Percentiles rank a stretch among this genome's conserved stretches.
These are phyloP conservation scores for Diarsia dahlii DNA, from an alignment of 2,888 invertebrate species.

Conservation along the genomic window DNA sequence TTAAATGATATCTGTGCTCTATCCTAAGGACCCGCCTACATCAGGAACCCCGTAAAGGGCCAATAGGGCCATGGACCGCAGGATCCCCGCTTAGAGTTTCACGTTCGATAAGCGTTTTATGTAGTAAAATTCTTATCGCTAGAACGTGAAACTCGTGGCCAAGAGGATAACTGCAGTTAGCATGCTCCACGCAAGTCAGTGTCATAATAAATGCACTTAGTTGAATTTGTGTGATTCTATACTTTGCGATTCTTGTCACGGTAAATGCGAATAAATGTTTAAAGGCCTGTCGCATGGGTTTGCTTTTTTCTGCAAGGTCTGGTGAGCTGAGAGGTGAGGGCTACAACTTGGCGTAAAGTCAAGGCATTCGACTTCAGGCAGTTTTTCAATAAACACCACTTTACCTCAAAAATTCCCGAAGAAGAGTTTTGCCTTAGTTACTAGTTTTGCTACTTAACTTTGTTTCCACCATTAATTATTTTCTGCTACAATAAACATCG, in stretches of 20 bases:
- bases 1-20: too few species aligned
- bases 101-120: too few species aligned
- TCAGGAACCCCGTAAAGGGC: too few species aligned
- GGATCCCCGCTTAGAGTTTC: too few species aligned
- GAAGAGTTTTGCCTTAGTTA: background rate
- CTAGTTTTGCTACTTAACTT: background rate
- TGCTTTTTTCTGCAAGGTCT: background rate
- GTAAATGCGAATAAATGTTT: constrained; percentile 6
- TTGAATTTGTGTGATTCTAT: background rate
- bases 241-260: background rate
- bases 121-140: background rate
- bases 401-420: too few species aligned
- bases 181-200: background rate
- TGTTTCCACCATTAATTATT: background rate
- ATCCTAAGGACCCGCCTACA: too few species aligned
- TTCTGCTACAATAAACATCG: background rate
- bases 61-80: too few species aligned
- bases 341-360: background rate
- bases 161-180: background rate
- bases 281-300: background rate
- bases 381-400: background rate
- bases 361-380: background rate
- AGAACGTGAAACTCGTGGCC: background rate
- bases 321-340: background rate
- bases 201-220: background rate